Conservation (phyloP, 2,113 vertebrate genomes). For the Megalops atlanticus region DNA sequence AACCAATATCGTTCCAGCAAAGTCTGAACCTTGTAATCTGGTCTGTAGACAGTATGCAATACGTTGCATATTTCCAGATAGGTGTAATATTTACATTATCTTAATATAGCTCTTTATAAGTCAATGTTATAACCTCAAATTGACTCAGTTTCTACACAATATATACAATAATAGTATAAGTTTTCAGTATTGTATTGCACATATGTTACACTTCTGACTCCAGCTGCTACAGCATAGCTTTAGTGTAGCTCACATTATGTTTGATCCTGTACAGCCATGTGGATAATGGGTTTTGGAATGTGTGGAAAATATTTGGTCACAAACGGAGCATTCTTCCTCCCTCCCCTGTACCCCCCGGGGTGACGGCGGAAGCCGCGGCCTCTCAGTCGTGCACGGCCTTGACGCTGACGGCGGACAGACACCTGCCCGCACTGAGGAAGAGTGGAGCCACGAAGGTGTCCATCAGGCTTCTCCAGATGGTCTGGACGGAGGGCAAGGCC, state of each 20-base stretch:
- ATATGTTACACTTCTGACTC: neutral
- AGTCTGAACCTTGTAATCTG: neutral
- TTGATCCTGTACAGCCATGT: neutral
- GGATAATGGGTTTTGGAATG: neutral
- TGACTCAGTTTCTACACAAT: neutral
- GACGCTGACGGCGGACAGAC: constrained; percentile 72
- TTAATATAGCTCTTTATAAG: neutral
- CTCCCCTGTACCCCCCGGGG: neutral
- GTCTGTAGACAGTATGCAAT: neutral
- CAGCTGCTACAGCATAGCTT: neutral
- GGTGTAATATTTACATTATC: constrained; percentile 23
- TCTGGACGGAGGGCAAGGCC: constrained; percentile 77
- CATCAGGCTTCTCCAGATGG: constrained; percentile 82
- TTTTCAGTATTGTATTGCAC: constrained; percentile 9
- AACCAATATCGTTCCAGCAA: neutral
- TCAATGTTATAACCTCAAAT: neutral
- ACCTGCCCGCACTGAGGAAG: constrained; percentile 76
- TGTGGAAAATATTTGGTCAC: constrained; percentile 24
- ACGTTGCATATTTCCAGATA: constrained; percentile 6
- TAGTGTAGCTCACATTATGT: neutral
- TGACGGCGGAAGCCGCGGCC: too few species aligned
- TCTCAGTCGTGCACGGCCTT: constrained; percentile 47
- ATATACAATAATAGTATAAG: neutral
- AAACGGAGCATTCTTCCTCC: neutral
- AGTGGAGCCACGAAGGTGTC: constrained; percentile 75